Percentiles rank a stretch among this genome's conserved stretches.
Evolutionary conservation across 2,888 invertebrate genomes (phyloP).

Genomic region (Capitulum mitella): DNA sequence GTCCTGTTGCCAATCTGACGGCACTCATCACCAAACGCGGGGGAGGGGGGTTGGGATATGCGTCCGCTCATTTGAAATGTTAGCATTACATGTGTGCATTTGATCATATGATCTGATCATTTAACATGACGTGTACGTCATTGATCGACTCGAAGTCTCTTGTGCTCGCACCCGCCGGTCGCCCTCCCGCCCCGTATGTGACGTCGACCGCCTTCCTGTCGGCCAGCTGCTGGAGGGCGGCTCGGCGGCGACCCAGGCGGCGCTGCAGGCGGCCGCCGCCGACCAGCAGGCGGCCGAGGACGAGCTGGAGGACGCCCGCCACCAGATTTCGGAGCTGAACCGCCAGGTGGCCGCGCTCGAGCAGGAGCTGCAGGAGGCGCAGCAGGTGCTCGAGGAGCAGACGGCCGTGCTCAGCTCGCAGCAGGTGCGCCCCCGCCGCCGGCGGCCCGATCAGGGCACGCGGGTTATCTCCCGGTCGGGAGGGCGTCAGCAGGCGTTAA

Average conservation of each 20-base stretch:
- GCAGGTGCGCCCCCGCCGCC: neutral
- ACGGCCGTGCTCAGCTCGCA: neutral
- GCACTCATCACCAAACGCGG: too few species aligned
- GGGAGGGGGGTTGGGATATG: too few species aligned
- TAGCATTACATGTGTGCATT: too few species aligned
- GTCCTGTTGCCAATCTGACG: too few species aligned
- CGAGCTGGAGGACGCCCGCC: neutral
- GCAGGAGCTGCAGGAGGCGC: constrained; percentile 10
- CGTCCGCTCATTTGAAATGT: too few species aligned
- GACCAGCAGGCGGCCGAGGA: constrained; percentile 16
- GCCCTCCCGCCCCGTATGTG: neutral
- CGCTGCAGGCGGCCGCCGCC: constrained; percentile 15
- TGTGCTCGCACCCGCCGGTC: too few species aligned
- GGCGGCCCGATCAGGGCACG: too few species aligned
- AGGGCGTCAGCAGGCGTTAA: neutral
- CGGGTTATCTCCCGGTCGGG: too few species aligned
- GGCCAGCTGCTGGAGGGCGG: neutral
- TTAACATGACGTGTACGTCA: too few species aligned
- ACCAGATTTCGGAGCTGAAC: neutral
- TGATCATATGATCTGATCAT: too few species aligned
- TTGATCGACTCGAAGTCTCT: too few species aligned
- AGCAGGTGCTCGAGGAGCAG: constrained; percentile 19
- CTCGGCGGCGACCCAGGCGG: neutral
- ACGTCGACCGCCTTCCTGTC: neutral
- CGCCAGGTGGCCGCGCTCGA: constrained; percentile 2